These are phyloP conservation scores for Notarius quadriscutis DNA, from an alignment of 2,113 vertebrate species.

Conservation along the genomic window DNA sequence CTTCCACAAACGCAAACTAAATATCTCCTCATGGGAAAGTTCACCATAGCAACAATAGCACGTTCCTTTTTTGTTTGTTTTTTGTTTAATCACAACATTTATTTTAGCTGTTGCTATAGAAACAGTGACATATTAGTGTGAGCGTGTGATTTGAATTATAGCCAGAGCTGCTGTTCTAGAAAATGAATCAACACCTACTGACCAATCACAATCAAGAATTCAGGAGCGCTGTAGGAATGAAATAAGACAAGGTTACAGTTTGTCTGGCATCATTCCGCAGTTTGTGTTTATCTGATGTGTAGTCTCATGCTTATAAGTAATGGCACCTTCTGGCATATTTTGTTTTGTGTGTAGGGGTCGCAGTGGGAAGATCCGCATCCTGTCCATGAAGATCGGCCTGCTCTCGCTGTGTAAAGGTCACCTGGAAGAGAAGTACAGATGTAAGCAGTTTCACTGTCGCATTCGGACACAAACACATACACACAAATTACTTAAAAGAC, in stretches of 20 bases:
- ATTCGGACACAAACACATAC: neutral
- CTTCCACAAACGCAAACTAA: too few relatives aligned
- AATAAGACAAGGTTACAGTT: neutral
- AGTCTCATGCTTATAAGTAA: neutral
- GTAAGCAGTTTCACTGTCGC: constrained; percentile 72
- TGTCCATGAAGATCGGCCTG: constrained; percentile 94
- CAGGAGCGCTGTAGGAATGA: neutral
- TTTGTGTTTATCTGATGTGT: neutral
- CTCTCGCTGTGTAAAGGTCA: constrained; percentile 94
- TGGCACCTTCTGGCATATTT: neutral
- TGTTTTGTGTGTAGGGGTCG: constrained; percentile 76
- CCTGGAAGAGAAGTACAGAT: constrained; percentile 96
- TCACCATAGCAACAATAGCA: too few relatives aligned
- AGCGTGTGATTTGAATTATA: neutral
- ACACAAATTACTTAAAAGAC: too few relatives aligned
- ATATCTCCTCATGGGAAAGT: too few relatives aligned
- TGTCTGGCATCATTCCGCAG: neutral
- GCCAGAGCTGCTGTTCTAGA: neutral
- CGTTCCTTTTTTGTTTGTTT: too few relatives aligned
- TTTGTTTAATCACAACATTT: too few relatives aligned
- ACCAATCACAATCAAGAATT: neutral
- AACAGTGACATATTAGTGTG: neutral
- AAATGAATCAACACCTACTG: neutral
- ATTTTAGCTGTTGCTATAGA: neutral
- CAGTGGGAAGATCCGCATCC: constrained; percentile 91